These are phyloP conservation scores for Ctenicera cuprea DNA, from an alignment of 2,888 invertebrate species.

Conservation along the genomic window DNA sequence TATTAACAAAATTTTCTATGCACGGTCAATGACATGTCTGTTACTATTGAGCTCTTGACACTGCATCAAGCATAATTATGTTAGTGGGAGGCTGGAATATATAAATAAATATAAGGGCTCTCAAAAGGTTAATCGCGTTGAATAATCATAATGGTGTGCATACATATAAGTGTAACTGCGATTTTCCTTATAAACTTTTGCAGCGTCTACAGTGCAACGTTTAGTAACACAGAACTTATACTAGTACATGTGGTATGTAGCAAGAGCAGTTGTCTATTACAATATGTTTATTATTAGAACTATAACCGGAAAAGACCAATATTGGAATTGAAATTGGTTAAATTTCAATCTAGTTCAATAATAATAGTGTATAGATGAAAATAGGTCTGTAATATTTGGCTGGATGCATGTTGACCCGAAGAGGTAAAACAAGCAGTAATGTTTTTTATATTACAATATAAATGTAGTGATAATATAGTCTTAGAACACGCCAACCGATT, in stretches of 20 bases:
- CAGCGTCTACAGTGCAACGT: background rate
- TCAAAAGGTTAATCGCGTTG: background rate
- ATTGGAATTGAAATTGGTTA: background rate
- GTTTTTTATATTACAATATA: too few relatives aligned
- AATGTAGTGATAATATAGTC: too few relatives aligned
- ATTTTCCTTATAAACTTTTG: conserved; percentile 11
- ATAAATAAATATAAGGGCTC: conserved; percentile 28
- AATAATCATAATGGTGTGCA: conserved; percentile 8
- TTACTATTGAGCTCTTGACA: background rate
- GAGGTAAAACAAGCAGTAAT: too few relatives aligned
- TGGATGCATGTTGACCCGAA: too few relatives aligned
- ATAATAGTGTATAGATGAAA: too few relatives aligned
- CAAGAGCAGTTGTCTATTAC: background rate
- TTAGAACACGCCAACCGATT: too few relatives aligned
- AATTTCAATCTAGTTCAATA: background rate
- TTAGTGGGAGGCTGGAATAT: conserved; percentile 22
- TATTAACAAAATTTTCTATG: background rate
- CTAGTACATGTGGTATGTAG: conserved; percentile 15
- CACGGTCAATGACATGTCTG: conserved; percentile 18
- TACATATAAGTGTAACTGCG: background rate
- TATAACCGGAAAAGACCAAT: background rate
- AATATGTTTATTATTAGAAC: background rate
- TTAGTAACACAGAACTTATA: background rate
- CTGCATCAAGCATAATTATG: conserved; percentile 7
- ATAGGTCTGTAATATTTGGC: too few relatives aligned